A percentile compares a stretch with the other conserved stretches of the same genome.
Conservation (phyloP, 53 echinoderm and acorn worm species). For the Echinometra lucunter region DNA sequence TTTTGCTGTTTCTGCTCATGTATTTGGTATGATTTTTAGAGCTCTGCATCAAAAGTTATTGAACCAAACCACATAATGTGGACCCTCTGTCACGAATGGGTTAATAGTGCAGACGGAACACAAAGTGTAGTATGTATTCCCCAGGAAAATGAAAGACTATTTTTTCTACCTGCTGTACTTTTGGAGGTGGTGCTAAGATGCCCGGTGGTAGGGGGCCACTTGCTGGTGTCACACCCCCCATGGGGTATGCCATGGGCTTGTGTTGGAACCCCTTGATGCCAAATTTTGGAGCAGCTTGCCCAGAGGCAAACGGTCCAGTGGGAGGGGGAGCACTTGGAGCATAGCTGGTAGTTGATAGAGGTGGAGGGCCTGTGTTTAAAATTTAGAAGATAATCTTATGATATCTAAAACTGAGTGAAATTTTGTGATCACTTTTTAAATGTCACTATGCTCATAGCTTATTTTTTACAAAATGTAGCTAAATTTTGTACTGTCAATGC, state of each 20-base stretch:
- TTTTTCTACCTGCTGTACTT: slow-evolving; percentile 1
- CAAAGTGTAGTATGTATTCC: not conserved
- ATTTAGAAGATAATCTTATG: slow-evolving; percentile 67
- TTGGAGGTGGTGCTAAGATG: slow-evolving; percentile 60
- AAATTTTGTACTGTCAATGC: no score
- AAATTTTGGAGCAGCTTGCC: slow-evolving; percentile 67
- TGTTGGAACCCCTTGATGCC: slow-evolving; percentile 76
- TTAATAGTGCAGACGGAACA: no score
- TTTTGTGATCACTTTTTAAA: no score
- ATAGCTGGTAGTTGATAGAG: slow-evolving; percentile 17
- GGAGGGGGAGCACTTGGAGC: slow-evolving; percentile 71
- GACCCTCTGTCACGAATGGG: no score
- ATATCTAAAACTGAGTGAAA: not conserved
- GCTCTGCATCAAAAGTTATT: no score
- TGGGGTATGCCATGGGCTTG: slow-evolving; percentile 78
- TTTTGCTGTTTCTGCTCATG: no score
- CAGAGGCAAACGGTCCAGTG: slow-evolving; percentile 56
- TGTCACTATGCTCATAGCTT: no score
- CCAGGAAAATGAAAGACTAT: no score
- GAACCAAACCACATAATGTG: no score
- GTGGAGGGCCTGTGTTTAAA: slow-evolving; percentile 62
- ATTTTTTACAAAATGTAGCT: no score
- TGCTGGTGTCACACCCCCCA: slow-evolving; percentile 68
- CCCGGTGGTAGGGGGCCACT: slow-evolving; percentile 72
- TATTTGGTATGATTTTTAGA: no score